Conservation (phyloP, 2,797 vertebrate species). For the Alexandromys oeconomus region DNA sequence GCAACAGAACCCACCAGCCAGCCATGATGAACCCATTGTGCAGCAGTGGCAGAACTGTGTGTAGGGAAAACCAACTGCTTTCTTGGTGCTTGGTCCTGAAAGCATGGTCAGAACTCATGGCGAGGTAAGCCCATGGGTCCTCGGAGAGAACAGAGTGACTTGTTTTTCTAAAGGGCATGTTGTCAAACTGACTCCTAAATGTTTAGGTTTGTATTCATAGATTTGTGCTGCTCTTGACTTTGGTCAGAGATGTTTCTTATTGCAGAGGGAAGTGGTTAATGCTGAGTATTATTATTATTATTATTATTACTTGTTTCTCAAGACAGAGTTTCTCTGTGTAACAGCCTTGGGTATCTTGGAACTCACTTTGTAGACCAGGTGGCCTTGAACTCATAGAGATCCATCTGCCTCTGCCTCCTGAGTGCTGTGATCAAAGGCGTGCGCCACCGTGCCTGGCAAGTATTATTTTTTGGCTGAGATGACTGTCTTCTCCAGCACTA, state of each 20-base stretch:
- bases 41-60: background rate
- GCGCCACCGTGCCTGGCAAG: no score
- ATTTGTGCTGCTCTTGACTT: no score
- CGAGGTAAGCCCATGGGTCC: no score
- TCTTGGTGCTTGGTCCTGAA: background rate
- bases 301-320: background rate
- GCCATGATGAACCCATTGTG: background rate
- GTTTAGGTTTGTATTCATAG: background rate
- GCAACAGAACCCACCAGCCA: no score
- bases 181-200: background rate
- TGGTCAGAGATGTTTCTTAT: background rate
- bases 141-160: background rate
- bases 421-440: background rate
- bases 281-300: background rate
- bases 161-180: background rate
- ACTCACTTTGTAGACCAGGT: no score
- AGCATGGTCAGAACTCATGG: background rate
- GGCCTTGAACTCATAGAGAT: background rate
- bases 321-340: background rate
- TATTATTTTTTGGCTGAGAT: background rate
- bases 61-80: background rate
- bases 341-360: no score
- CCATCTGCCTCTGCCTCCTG: background rate
- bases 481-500: no score
- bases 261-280: background rate